Conservation (phyloP, 2,888 invertebrate genomes). For the Crossocerus cetratus region DNA sequence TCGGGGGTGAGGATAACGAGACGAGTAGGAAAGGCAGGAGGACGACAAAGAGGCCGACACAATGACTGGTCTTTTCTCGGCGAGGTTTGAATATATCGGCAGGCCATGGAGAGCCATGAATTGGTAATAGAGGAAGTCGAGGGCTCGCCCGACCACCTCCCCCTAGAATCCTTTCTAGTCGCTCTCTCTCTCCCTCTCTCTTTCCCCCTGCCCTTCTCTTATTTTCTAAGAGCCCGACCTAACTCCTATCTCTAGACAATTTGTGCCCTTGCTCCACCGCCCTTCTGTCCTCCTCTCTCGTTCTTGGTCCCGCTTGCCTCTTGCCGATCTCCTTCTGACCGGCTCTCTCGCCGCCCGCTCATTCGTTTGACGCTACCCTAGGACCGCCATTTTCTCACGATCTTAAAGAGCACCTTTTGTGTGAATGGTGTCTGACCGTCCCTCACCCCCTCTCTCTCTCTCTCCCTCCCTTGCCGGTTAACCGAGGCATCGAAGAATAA, state of each 20-base stretch:
- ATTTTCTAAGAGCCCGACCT: conserved; percentile 58
- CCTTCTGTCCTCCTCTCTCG: conserved; percentile 18
- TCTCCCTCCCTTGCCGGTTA: conserved; percentile 14
- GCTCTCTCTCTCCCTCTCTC: conserved; percentile 13
- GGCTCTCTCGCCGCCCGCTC: not conserved
- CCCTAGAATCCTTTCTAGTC: not conserved
- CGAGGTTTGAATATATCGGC: conserved; percentile 64
- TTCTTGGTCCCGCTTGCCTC: conserved; percentile 17
- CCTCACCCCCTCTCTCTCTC: conserved; percentile 11
- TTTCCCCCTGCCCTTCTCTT: conserved; percentile 26
- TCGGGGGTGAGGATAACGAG: conserved; percentile 52
- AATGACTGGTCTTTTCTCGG: conserved; percentile 62
- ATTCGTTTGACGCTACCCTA: conserved; percentile 14
- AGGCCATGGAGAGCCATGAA: conserved; percentile 61
- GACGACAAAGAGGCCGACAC: conserved; percentile 63
- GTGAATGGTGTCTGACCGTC: conserved; percentile 49
- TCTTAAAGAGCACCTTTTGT: conserved; percentile 28
- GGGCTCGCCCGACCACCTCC: conserved; percentile 41
- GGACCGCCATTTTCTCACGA: conserved; percentile 55
- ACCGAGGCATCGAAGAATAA: conserved; percentile 43
- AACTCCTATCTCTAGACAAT: conserved; percentile 61
- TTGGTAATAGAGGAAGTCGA: conserved; percentile 69
- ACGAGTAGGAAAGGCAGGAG: conserved; percentile 53
- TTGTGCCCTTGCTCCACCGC: conserved; percentile 42
- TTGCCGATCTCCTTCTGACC: conserved; percentile 15